These are phyloP conservation scores for Arvicanthis niloticus DNA, from an alignment of 2,113 vertebrate genomes.

Conservation along the genomic window DNA sequence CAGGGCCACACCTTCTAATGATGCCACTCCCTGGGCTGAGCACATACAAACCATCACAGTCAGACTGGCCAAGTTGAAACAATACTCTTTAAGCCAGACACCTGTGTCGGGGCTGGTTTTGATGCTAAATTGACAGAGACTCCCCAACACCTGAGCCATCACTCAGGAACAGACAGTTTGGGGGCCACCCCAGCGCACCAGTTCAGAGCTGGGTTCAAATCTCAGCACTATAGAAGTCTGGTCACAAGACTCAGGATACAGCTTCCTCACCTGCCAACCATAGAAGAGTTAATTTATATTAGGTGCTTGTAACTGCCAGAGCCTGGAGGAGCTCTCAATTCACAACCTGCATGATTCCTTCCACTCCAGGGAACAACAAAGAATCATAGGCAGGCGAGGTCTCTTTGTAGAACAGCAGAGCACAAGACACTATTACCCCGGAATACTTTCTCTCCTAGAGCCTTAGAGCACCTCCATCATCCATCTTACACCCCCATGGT, in stretches of 20 bases:
- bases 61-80: neutral
- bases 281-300: neutral
- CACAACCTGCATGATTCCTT: rapidly evolving
- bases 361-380: neutral
- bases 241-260: neutral
- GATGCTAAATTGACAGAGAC: neutral
- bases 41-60: too few species aligned
- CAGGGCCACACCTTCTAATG: too few species aligned
- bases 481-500: neutral
- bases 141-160: neutral
- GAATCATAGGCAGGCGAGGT: too few species aligned
- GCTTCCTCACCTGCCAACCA: neutral
- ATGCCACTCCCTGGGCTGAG: too few species aligned
- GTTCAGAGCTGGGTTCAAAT: neutral
- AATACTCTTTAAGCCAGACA: neutral
- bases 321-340: rapidly evolving
- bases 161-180: neutral
- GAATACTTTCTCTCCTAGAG: neutral
- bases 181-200: neutral
- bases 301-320: neutral
- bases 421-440: neutral
- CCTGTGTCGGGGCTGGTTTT: neutral
- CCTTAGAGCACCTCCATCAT: neutral
- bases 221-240: neutral
- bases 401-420: neutral